phyloP scores from a whole-genome alignment of 2,888 invertebrate genomes.

The Stenchaetothrips biformis region DNA sequence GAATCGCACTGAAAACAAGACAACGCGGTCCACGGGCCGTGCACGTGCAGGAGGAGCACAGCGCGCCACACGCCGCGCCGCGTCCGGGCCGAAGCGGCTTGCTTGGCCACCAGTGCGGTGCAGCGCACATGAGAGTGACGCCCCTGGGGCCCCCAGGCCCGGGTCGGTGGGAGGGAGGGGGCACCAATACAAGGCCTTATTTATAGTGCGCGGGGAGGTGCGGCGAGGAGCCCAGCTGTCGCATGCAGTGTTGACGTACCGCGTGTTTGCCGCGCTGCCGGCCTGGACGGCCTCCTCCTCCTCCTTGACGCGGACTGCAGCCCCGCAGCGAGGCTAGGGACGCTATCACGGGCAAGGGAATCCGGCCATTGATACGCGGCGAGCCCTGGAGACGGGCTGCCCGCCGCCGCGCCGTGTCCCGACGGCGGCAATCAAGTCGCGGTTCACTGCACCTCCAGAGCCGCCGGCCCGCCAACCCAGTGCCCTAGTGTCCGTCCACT shows the following conservation, averaged over 20 bases:
- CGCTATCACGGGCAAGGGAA: too few relatives aligned
- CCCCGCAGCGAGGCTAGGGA: too few relatives aligned
- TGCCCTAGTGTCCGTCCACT: background rate
- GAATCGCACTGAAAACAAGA: too few relatives aligned
- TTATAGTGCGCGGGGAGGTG: background rate
- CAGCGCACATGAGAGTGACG: background rate
- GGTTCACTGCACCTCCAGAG: background rate
- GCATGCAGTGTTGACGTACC: background rate
- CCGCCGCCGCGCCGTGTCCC: constrained; percentile 2
- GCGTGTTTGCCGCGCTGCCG: too few relatives aligned
- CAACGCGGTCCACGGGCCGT: too few relatives aligned
- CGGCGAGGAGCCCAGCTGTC: background rate
- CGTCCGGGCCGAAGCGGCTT: background rate
- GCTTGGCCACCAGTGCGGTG: background rate
- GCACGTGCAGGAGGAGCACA: background rate
- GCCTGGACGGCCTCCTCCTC: too few relatives aligned
- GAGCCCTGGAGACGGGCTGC: background rate
- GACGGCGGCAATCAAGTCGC: background rate
- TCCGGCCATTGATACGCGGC: too few relatives aligned
- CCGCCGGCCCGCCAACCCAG: background rate
- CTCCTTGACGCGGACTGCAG: too few relatives aligned
- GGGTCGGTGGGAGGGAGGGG: background rate
- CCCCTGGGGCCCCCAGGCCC: background rate
- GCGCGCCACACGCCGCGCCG: background rate
- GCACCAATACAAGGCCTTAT: background rate